Evolutionary conservation across 2,888 invertebrate genomes (phyloP).

Genomic region (Orthonychiurus folsomi): DNA sequence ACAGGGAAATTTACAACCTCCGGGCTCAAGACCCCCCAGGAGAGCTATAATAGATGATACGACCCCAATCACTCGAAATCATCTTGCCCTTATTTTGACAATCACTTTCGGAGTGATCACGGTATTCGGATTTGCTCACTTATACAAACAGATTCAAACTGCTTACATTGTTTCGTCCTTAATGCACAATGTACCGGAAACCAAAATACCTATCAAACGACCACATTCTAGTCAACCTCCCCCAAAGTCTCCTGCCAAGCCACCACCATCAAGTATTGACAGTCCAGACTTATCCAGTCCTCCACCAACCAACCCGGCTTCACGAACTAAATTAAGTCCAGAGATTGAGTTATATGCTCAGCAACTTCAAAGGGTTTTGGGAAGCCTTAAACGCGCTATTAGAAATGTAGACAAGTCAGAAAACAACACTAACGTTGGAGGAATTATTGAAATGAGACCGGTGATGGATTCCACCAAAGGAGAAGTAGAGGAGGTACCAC

Average conservation of each 20-base stretch:
- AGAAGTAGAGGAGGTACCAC: background rate
- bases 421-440: slow-evolving; percentile 5
- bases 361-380: slow-evolving; percentile 7
- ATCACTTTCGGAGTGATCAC: background rate
- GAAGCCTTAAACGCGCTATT: background rate
- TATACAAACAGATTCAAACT: background rate
- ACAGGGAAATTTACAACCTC: no score
- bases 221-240: background rate
- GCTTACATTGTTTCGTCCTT: background rate
- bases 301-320: background rate
- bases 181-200: background rate
- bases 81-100: background rate
- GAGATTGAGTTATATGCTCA: slow-evolving; percentile 8
- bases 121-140: background rate
- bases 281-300: background rate
- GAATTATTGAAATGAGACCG: slow-evolving; percentile 9
- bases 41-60: background rate
- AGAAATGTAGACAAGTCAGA: background rate
- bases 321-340: background rate
- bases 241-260: background rate
- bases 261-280: background rate
- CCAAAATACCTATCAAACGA: background rate
- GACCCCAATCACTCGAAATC: background rate
- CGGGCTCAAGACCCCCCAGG: background rate
- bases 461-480: background rate